Evolutionary conservation across 1,140 invertebrate species (phyloP).

Genomic region (Plectrocnemia conspersa): DNA sequence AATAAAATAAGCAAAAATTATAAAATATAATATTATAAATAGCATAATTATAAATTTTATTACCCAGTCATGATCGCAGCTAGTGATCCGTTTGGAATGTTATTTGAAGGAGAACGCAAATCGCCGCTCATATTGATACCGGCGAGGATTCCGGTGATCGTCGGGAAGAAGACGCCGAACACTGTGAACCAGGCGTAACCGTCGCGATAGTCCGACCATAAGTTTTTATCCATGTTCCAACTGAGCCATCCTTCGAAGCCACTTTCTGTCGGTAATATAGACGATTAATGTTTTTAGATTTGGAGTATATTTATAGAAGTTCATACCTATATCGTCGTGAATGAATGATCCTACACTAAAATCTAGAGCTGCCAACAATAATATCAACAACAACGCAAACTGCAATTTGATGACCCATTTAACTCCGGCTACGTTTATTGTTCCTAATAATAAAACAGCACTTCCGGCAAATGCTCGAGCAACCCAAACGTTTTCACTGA

Average conservation of each 20-base stretch:
- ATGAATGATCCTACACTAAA: constrained; percentile 86
- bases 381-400: constrained; percentile 75
- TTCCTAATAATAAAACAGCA: constrained; percentile 75
- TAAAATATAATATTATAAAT: constrained; percentile 1
- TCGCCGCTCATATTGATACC: constrained; percentile 99
- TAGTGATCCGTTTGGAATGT: constrained; percentile 92
- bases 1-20: constrained; percentile 38
- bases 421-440: constrained; percentile 86
- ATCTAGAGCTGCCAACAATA: constrained; percentile 81
- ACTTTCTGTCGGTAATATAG: constrained; percentile 52
- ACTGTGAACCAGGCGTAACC: constrained; percentile 86
- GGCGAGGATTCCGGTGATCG: constrained; percentile 88
- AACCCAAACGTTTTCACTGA: constrained; percentile 66
- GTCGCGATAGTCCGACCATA: constrained; percentile 72
- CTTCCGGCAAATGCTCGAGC: constrained; percentile 75
- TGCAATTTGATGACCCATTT: constrained; percentile 93
- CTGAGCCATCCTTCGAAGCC: constrained; percentile 84
- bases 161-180: constrained; percentile 93
- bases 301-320: constrained; percentile 1
- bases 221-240: constrained; percentile 76
- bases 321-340: constrained; percentile 59
- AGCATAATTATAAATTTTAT: not conserved
- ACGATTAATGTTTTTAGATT: not conserved
- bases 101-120: constrained; percentile 80
- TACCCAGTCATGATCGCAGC: constrained; percentile 83